Conservation (phyloP, 2,797 vertebrate genomes). For the Hypotaenidia okinawae region DNA sequence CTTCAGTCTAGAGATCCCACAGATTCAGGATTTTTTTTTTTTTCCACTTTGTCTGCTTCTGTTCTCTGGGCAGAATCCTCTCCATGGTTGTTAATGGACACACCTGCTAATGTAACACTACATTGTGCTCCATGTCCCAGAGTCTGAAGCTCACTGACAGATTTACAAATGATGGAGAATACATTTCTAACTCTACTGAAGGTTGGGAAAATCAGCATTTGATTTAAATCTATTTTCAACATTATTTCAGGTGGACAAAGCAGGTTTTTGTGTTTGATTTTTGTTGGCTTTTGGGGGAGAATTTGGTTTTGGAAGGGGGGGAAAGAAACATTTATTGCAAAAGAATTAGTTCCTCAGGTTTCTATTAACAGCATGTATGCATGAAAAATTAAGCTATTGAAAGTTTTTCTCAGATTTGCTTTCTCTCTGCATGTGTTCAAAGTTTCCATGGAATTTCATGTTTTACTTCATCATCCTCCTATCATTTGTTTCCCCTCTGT, state of each 20-base stretch:
- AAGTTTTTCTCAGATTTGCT: not conserved
- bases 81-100: not conserved
- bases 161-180: not conserved
- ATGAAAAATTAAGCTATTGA: not conserved
- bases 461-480: not conserved
- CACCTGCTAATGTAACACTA: not conserved
- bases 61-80: not conserved
- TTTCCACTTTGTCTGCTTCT: no score
- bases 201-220: not conserved
- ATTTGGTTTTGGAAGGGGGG: fast-evolving
- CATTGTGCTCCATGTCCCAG: not conserved
- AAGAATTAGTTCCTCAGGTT: not conserved
- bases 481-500: not conserved
- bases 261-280: not conserved
- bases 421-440: not conserved
- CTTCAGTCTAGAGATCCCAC: not conserved
- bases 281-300: no score
- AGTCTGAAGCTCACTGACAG: not conserved
- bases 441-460: not conserved
- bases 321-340: not conserved
- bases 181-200: not conserved
- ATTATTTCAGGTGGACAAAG: not conserved
- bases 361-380: fast-evolving
- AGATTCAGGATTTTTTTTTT: not conserved
- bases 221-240: not conserved